Conservation (phyloP, 2,888 invertebrate species). For the Subacronicta megacephala region DNA sequence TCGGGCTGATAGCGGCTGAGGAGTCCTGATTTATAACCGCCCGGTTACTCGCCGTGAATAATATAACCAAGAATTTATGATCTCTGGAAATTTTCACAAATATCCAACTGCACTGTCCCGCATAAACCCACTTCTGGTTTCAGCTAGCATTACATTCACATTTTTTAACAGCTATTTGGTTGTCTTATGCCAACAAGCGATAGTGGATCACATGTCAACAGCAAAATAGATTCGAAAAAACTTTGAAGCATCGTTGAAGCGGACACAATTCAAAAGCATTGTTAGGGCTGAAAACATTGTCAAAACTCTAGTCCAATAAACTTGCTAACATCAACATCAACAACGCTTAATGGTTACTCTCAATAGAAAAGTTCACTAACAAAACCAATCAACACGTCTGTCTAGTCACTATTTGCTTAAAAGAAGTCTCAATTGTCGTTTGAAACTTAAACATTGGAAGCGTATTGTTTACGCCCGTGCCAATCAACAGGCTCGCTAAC, state of each 20-base stretch:
- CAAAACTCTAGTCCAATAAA: conserved; percentile 37
- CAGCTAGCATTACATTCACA: conserved; percentile 26
- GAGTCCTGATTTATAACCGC: conserved; percentile 80
- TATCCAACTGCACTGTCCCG: conserved; percentile 40
- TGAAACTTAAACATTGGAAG: conserved; percentile 84
- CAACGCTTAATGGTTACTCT: conserved; percentile 48
- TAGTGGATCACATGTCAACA: conserved; percentile 52
- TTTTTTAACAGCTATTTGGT: conserved; percentile 46
- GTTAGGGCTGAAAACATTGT: conserved; percentile 67
- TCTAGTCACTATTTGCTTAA: conserved; percentile 73
- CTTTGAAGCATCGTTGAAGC: conserved; percentile 59
- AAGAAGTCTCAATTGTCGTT: conserved; percentile 85
- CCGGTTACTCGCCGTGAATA: conserved; percentile 84
- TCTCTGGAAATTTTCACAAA: conserved; percentile 56
- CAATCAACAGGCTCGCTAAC: conserved; percentile 89
- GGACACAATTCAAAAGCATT: conserved; percentile 66
- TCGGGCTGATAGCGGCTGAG: conserved; percentile 76
- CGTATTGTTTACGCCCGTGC: conserved; percentile 87
- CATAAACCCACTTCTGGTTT: conserved; percentile 25
- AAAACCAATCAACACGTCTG: conserved; percentile 73
- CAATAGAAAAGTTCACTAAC: conserved; percentile 66
- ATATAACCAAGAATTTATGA: conserved; percentile 79
- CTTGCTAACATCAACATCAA: conserved; percentile 54
- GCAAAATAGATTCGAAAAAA: conserved; percentile 56
- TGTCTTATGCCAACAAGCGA: conserved; percentile 41